Base-by-base conservation (phyloP, 2,797 vertebrate species). In the Macropus fuliginosus region DNA sequence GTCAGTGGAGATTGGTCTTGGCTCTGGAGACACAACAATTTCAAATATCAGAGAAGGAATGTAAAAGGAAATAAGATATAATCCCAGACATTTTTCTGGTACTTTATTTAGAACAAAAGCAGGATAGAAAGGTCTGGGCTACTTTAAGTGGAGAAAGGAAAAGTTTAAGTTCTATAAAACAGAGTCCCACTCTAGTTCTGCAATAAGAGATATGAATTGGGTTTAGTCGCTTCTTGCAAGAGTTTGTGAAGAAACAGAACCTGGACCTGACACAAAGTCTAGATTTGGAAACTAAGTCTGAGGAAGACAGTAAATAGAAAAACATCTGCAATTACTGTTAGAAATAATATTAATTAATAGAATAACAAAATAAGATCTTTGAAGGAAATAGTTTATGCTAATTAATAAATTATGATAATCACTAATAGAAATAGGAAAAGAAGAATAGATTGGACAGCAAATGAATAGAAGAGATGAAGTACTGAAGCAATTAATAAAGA, bases 101-200 rank as follows among this genome's bases (percentile, higher is more conserved):
- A n/a, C 62, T 16, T n/a, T 14, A n/a, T 1, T 16, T 5, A 66
- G 34, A 66, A 59, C 9, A 31, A 59, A 31, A 29, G 11, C 5
- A 31, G 57, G 10, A 31, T 31, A 59, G 11, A 59, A 31, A 59
- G 3, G 0, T 59, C 57, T 59, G 29, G 11, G 29, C 11, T 59
- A 31, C 2, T 13, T 3, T 13, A 12, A 31, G 29, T n/a, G 14
- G 62, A 66, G 5, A 34, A 66, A 66, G 16, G 62, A 18, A n/a
- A 18, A 31, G 34, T 0, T 0, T n/a, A 66, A 66, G 34, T 59
- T 29, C 5, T n/a, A 18, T 66, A n/a, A 18, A 66, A 8, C 5
- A 6, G 4, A n/a, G 1, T 6, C 14, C 3, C 0, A 18, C 1
- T 18, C 34, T 34, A n/a, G 34, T n/a, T 66, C 34, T 66, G 5